A percentile compares a stretch with the other conserved stretches of the same genome.
These are phyloP conservation scores for Aphyosemion australe DNA, from an alignment of 2,113 vertebrate genomes.

Conservation along the genomic window DNA sequence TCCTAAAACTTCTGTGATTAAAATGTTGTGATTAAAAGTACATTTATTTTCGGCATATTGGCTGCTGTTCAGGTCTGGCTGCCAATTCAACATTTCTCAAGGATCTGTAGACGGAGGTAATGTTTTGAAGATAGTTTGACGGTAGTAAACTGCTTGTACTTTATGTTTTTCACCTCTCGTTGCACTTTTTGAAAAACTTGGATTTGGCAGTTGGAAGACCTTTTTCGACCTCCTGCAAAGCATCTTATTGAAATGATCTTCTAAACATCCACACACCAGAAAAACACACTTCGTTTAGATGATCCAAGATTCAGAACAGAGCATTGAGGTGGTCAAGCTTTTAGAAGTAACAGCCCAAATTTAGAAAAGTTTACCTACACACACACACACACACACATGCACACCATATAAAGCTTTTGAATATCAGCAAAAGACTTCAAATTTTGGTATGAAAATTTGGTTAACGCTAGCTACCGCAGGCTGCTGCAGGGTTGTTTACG, in stretches of 20 bases:
- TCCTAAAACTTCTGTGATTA: not conserved
- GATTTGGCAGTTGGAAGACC: conserved; percentile 7
- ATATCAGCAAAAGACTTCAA: not conserved
- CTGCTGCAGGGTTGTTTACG: too few relatives aligned
- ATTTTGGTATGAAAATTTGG: too few relatives aligned
- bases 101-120: conserved; percentile 26
- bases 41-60: conserved; percentile 10
- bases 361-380: not conserved
- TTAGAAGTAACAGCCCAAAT: not conserved
- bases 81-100: conserved; percentile 4
- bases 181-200: conserved; percentile 14
- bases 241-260: not conserved
- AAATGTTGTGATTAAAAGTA: conserved; percentile 10
- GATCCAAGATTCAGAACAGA: not conserved
- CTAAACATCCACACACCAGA: not conserved
- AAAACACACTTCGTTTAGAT: not conserved
- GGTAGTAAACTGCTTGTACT: conserved; percentile 9
- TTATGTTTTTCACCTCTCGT: not conserved
- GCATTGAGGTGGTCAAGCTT: not conserved
- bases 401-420: not conserved
- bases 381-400: not conserved
- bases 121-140: conserved; percentile 15
- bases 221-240: not conserved
- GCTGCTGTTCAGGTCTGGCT: conserved; percentile 16
- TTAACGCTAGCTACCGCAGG: too few relatives aligned